phyloP scores from a whole-genome alignment of 2,888 invertebrate species.

The Aricia artaxerxes region DNA sequence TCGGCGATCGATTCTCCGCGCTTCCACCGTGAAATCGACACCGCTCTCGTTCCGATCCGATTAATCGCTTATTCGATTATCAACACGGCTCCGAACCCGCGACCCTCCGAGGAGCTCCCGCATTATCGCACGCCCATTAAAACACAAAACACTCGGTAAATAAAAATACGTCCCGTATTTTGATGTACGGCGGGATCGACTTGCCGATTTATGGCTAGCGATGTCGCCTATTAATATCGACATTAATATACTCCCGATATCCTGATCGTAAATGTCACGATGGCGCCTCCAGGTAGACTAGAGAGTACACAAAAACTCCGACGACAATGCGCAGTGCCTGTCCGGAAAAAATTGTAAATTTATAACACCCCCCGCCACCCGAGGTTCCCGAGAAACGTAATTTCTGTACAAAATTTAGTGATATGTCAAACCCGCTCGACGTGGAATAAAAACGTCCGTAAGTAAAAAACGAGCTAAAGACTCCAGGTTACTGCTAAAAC shows the following conservation, averaged over 20 bases:
- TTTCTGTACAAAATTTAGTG: slow-evolving; percentile 79
- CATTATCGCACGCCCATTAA: slow-evolving; percentile 50
- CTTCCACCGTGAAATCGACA: slow-evolving; percentile 73
- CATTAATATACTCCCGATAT: slow-evolving; percentile 78
- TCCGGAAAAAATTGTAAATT: slow-evolving; percentile 68
- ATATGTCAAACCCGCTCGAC: slow-evolving; percentile 77
- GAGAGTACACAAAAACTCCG: slow-evolving; percentile 66
- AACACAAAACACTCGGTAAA: slow-evolving; percentile 47
- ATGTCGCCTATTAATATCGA: slow-evolving; percentile 76
- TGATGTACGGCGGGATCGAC: slow-evolving; percentile 59
- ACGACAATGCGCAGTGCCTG: slow-evolving; percentile 66
- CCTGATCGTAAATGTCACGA: slow-evolving; percentile 76
- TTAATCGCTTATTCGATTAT: slow-evolving; percentile 65
- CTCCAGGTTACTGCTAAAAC: slow-evolving; percentile 78
- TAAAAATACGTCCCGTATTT: slow-evolving; percentile 59
- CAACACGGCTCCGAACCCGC: slow-evolving; percentile 48
- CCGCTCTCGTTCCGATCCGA: slow-evolving; percentile 62
- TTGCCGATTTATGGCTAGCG: slow-evolving; percentile 64
- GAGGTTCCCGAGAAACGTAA: slow-evolving; percentile 71
- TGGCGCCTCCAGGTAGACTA: slow-evolving; percentile 79
- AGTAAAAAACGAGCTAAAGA: slow-evolving; percentile 59
- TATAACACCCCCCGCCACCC: slow-evolving; percentile 68
- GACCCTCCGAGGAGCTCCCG: slow-evolving; percentile 46
- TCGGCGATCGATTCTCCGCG: slow-evolving; percentile 69
- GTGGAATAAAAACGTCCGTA: slow-evolving; percentile 75